Evolutionary conservation across 2,113 vertebrate species (phyloP).

Genomic region (Eulemur macaco): DNA sequence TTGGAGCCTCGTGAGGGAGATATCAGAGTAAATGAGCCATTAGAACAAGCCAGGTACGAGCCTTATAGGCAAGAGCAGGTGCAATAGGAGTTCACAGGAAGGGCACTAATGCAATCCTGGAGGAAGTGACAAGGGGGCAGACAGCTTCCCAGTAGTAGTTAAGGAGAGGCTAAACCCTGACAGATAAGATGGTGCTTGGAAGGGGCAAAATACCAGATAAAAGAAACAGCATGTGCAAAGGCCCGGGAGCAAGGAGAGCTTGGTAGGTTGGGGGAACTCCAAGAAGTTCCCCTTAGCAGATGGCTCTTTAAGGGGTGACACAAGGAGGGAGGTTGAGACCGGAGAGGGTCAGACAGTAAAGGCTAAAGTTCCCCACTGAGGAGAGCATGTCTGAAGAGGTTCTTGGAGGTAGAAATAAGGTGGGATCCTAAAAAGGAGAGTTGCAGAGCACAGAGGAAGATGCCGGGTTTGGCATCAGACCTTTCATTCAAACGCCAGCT

Average conservation of each 20-base stretch:
- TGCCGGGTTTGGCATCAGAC: accelerated
- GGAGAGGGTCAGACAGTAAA: background rate
- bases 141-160: background rate
- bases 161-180: background rate
- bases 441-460: background rate
- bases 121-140: background rate
- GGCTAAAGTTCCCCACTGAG: accelerated
- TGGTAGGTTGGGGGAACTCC: background rate
- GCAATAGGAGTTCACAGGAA: accelerated
- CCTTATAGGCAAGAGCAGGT: background rate
- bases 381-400: accelerated
- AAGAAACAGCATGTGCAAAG: background rate
- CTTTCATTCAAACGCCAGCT: accelerated
- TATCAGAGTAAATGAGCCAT: accelerated
- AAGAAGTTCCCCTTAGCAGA: background rate
- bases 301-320: background rate
- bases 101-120: accelerated
- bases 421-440: background rate
- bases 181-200: background rate
- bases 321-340: background rate
- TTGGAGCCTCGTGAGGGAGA: background rate
- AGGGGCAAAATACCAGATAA: background rate
- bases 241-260: background rate
- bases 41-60: accelerated
- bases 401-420: too few relatives aligned